phyloP scores from a whole-genome alignment of 2,888 invertebrate species.

The Stegophylla sp. region DNA sequence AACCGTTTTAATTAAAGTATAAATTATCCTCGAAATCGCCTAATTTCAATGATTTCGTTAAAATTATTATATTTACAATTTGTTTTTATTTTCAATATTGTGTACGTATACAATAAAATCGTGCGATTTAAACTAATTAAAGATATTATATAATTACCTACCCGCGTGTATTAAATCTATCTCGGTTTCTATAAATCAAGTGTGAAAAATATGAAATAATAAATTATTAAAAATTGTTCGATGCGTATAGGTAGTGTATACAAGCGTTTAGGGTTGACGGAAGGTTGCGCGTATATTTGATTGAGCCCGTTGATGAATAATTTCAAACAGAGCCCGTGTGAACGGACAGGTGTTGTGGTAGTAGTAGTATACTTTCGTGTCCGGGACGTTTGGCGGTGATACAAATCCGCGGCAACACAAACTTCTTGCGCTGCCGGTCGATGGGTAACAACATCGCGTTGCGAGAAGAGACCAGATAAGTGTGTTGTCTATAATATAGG shows the following conservation, averaged over 20 bases:
- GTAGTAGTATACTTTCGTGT: conserved; percentile 10
- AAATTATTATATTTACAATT: no score
- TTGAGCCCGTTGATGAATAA: conserved; percentile 9
- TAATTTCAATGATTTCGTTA: no score
- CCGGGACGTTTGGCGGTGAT: conserved; percentile 13
- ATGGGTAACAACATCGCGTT: neutral
- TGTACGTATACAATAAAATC: no score
- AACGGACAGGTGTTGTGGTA: neutral
- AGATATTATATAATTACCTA: no score
- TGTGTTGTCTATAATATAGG: neutral
- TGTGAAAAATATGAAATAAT: no score
- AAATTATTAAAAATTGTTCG: no score
- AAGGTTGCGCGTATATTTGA: neutral
- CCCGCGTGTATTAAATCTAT: no score
- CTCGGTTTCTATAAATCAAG: neutral
- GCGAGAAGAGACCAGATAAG: conserved; percentile 5
- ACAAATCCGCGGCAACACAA: conserved; percentile 28
- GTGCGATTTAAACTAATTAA: no score
- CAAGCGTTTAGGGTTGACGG: neutral
- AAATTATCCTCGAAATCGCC: no score
- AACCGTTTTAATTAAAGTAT: no score
- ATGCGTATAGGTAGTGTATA: neutral
- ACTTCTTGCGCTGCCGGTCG: neutral
- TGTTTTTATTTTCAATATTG: no score
- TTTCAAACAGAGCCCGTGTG: conserved; percentile 6